These are phyloP conservation scores for Danaus chrysippus DNA, from an alignment of 2,888 invertebrate species.

Conservation along the genomic window DNA sequence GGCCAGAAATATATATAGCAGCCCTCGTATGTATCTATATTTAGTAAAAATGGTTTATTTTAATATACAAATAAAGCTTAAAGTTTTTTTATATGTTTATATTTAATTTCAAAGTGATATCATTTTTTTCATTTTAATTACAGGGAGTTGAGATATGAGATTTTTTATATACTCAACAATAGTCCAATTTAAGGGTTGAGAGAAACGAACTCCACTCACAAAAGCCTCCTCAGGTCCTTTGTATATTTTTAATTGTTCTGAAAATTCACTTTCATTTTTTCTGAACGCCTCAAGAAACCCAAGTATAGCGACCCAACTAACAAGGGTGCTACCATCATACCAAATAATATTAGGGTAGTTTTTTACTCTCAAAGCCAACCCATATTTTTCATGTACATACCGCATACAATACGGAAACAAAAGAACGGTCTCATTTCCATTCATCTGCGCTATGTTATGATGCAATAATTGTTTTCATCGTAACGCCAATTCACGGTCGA, in stretches of 20 bases:
- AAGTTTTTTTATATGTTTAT: too few relatives aligned
- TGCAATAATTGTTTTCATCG: too few relatives aligned
- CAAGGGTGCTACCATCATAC: not conserved
- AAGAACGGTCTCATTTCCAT: too few relatives aligned
- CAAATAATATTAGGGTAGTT: not conserved
- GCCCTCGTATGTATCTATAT: too few relatives aligned
- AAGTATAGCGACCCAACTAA: not conserved
- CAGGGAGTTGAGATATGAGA: not conserved
- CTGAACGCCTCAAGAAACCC: not conserved
- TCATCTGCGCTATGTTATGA: too few relatives aligned
- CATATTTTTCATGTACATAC: not conserved
- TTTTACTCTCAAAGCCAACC: not conserved
- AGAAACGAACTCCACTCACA: constrained; percentile 12
- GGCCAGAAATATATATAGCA: too few relatives aligned
- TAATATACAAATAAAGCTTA: too few relatives aligned
- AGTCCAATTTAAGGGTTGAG: constrained; percentile 21
- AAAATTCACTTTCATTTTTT: constrained; percentile 12
- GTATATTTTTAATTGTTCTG: constrained; percentile 19
- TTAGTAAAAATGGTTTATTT: too few relatives aligned
- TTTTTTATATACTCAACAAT: constrained; percentile 13
- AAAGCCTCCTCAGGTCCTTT: constrained; percentile 13
- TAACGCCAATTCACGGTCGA: too few relatives aligned
- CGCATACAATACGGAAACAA: too few relatives aligned
- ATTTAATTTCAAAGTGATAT: too few relatives aligned
- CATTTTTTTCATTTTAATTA: too few relatives aligned